Evolutionary conservation across 1,140 invertebrate species (phyloP).

Genomic region (Cylas formicarius): DNA sequence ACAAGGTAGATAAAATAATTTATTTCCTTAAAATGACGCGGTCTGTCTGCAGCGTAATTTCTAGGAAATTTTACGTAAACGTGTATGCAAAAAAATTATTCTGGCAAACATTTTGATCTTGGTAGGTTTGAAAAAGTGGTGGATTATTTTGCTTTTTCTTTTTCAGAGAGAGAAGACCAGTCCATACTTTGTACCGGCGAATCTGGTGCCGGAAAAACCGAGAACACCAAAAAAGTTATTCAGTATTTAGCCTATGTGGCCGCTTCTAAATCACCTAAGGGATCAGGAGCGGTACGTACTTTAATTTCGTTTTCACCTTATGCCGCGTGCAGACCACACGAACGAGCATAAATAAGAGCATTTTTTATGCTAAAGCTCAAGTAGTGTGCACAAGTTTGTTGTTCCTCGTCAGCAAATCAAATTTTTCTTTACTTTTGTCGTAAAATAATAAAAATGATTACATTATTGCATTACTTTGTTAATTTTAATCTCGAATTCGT

Average conservation of each 20-base stretch:
- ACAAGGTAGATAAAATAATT: conserved; percentile 68
- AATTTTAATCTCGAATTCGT: no score
- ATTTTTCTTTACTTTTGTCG: no score
- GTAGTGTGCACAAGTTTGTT: conserved; percentile 7
- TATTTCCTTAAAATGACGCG: no score
- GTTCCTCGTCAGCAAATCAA: no score
- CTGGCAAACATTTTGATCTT: conserved; percentile 3
- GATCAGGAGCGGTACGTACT: conserved; percentile 76
- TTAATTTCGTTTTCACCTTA: no score
- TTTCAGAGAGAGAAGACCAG: conserved; percentile 96
- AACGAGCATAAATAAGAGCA: no score
- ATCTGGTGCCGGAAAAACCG: conserved; percentile 99
- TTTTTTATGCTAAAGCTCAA: conserved; percentile 6
- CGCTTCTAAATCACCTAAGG: conserved; percentile 88
- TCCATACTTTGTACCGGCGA: conserved; percentile 99
- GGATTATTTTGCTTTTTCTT: conserved; percentile 14
- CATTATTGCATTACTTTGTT: no score
- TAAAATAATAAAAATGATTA: no score
- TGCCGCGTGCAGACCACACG: no score
- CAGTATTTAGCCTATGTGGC: conserved; percentile 99
- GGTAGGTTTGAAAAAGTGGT: not conserved
- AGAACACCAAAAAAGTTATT: conserved; percentile 99
- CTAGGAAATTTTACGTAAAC: no score
- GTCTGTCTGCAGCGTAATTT: no score
- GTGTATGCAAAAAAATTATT: no score